Evolutionary conservation across 2,888 invertebrate species (phyloP).

Genomic region (Mesodorylaimus sp.): DNA sequence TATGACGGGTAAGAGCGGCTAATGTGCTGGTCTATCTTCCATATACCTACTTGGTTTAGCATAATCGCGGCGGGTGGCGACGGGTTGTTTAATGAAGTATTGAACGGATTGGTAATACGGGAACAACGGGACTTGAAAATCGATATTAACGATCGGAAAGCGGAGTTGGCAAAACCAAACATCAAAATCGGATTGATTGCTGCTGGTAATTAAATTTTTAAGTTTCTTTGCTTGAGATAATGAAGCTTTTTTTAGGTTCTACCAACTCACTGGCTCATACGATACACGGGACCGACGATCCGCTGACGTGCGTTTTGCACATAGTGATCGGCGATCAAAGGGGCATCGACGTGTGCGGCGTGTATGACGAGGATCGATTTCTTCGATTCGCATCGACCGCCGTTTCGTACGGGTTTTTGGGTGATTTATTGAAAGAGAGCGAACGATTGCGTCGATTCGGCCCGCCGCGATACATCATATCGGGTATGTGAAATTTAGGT

Average conservation of each 20-base stretch:
- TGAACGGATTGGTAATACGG: conserved; percentile 49
- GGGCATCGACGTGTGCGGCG: conserved; percentile 55
- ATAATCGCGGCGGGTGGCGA: conserved; percentile 67
- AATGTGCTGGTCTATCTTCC: neutral
- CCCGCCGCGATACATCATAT: conserved; percentile 57
- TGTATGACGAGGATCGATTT: conserved; percentile 43
- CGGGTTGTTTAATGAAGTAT: conserved; percentile 60
- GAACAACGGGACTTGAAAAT: conserved; percentile 40
- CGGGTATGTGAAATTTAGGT: conserved; percentile 39
- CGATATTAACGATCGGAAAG: conserved; percentile 35
- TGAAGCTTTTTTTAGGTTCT: conserved; percentile 27
- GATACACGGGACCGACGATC: conserved; percentile 57
- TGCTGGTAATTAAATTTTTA: conserved; percentile 34
- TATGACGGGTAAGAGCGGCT: conserved; percentile 34
- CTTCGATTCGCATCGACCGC: conserved; percentile 54
- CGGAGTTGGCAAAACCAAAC: conserved; percentile 15
- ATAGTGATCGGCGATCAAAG: conserved; percentile 47
- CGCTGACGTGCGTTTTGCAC: conserved; percentile 58
- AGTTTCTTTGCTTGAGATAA: neutral
- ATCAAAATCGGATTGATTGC: conserved; percentile 51
- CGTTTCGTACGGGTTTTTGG: conserved; percentile 64
- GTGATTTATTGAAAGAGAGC: conserved; percentile 58
- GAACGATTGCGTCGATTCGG: conserved; percentile 69
- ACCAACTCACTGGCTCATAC: conserved; percentile 61
- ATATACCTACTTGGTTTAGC: conserved; percentile 38